Percentiles rank a stretch among this genome's conserved stretches.
These are phyloP conservation scores for Alaudala cheleensis DNA, from an alignment of 2,113 vertebrate species.

Conservation along the genomic window DNA sequence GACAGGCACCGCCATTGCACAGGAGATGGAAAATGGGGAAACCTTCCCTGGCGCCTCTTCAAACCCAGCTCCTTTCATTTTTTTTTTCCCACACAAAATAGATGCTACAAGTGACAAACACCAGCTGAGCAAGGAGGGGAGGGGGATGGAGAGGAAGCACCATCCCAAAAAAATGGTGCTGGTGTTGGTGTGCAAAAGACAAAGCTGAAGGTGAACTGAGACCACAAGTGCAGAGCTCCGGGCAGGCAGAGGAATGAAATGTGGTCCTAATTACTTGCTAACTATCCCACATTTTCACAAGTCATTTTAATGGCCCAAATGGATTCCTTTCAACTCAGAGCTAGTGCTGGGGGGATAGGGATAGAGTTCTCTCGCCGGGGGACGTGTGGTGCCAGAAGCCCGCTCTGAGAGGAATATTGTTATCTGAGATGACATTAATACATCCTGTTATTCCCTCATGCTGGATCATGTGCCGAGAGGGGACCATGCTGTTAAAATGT, in stretches of 20 bases:
- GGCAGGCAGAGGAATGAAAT: constrained; percentile 1
- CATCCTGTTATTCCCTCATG: constrained; percentile 14
- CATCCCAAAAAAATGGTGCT: background rate
- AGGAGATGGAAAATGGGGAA: background rate
- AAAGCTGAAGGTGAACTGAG: background rate
- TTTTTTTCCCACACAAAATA: background rate
- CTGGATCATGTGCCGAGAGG: background rate
- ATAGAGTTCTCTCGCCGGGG: background rate
- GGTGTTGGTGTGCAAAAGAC: fast-evolving
- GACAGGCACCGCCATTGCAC: background rate
- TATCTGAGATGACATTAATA: constrained; percentile 56
- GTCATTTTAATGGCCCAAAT: constrained; percentile 37
- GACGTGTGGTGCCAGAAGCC: constrained; percentile 26
- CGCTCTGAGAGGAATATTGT: constrained; percentile 19
- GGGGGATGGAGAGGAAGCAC: background rate
- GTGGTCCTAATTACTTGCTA: constrained; percentile 61
- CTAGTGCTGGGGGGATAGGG: background rate
- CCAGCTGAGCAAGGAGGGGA: background rate
- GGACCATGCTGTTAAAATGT: constrained; percentile 1
- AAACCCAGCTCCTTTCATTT: background rate
- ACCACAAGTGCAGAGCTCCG: background rate
- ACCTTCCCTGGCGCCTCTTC: background rate
- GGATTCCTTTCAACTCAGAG: constrained; percentile 35
- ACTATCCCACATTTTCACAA: constrained; percentile 53
- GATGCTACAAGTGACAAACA: background rate